Evolutionary conservation across 2,888 invertebrate genomes (phyloP).

Genomic region (Melikaiella ostensackeni): DNA sequence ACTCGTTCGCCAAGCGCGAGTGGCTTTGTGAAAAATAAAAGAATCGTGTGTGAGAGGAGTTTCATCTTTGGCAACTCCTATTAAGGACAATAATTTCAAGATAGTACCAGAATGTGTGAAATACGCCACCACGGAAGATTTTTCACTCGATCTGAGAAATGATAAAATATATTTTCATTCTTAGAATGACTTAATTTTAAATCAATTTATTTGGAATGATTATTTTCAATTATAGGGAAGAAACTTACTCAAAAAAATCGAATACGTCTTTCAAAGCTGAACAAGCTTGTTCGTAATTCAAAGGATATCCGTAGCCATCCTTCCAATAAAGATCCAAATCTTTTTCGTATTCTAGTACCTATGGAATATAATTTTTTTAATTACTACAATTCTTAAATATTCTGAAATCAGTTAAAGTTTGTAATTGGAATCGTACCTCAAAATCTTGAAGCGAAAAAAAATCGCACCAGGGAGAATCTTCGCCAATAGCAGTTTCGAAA

Average conservation of each 20-base stretch:
- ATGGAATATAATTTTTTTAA: slow-evolving; percentile 57
- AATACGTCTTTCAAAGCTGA: slow-evolving; percentile 85
- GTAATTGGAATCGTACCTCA: slow-evolving; percentile 71
- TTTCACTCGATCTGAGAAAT: slow-evolving; percentile 60
- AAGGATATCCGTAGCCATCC: slow-evolving; percentile 87
- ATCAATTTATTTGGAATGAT: background rate
- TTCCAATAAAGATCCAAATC: slow-evolving; percentile 90
- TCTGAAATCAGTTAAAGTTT: slow-evolving; percentile 1
- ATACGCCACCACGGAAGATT: slow-evolving; percentile 81
- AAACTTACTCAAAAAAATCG: slow-evolving; percentile 82
- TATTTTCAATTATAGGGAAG: slow-evolving; percentile 41
- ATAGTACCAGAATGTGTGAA: slow-evolving; percentile 92
- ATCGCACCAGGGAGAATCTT: slow-evolving; percentile 88
- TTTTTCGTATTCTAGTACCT: slow-evolving; percentile 86
- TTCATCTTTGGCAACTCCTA: slow-evolving; percentile 86
- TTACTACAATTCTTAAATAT: background rate
- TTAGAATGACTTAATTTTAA: too few relatives aligned
- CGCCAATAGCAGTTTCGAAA: slow-evolving; percentile 90
- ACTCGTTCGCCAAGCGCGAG: slow-evolving; percentile 78
- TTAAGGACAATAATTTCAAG: slow-evolving; percentile 85
- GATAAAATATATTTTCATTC: too few relatives aligned
- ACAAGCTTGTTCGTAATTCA: slow-evolving; percentile 88
- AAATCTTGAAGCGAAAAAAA: slow-evolving; percentile 83
- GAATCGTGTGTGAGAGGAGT: slow-evolving; percentile 80
- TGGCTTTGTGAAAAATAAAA: slow-evolving; percentile 76